Percentiles rank a stretch among this genome's conserved stretches.
These are phyloP conservation scores for Vanessa tameamea DNA, from an alignment of 1,140 invertebrate genomes.

Conservation along the genomic window DNA sequence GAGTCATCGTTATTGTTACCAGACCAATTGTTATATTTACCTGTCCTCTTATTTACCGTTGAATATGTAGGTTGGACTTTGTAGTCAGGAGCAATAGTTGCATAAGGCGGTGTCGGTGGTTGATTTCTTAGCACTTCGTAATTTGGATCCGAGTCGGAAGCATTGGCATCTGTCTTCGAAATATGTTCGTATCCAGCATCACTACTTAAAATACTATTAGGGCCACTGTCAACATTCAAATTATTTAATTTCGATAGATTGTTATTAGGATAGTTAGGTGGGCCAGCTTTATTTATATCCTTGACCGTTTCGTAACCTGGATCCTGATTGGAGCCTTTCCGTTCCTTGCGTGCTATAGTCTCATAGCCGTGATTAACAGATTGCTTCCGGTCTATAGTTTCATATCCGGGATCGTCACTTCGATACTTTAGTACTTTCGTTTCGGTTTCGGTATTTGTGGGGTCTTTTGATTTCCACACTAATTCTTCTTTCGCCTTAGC, in stretches of 20 bases:
- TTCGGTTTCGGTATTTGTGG: slow-evolving; percentile 43
- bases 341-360: slow-evolving; percentile 74
- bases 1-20: slow-evolving; percentile 72
- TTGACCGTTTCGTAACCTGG: slow-evolving; percentile 85
- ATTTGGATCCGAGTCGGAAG: slow-evolving; percentile 85
- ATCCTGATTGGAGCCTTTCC: slow-evolving; percentile 75
- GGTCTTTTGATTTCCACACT: slow-evolving; percentile 53
- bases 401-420: slow-evolving; percentile 78
- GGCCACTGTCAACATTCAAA: slow-evolving; percentile 76
- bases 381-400: slow-evolving; percentile 75
- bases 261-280: slow-evolving; percentile 48
- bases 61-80: slow-evolving; percentile 80
- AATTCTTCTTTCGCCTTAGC: slow-evolving; percentile 73
- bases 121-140: slow-evolving; percentile 85
- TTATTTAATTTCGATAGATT: slow-evolving; percentile 64
- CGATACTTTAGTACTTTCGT: slow-evolving; percentile 51
- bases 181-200: slow-evolving; percentile 85
- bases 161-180: slow-evolving; percentile 76
- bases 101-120: slow-evolving; percentile 75
- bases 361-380: slow-evolving; percentile 77
- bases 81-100: slow-evolving; percentile 72
- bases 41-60: slow-evolving; percentile 79
- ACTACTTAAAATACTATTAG: slow-evolving; percentile 81
- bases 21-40: slow-evolving; percentile 67
- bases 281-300: slow-evolving; percentile 61